Base-by-base conservation (phyloP, 2,113 vertebrate genomes). In the Buteo buteo region DNA sequence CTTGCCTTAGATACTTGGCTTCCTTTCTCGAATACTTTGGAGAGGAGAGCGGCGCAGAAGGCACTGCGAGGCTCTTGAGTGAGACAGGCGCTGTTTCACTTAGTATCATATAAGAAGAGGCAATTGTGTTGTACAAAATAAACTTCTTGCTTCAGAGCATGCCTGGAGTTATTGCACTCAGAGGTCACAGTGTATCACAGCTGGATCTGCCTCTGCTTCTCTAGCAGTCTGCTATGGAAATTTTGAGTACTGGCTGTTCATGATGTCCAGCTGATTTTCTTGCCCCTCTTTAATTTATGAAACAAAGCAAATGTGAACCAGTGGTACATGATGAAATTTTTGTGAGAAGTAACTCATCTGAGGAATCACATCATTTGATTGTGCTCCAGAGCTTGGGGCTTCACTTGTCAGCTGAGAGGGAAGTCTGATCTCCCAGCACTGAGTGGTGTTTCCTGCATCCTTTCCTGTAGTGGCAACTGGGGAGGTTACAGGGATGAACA, bases 1-100 rank as follows among this genome's bases (percentile, higher is more conserved):
- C 88, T 95, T 94, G 82, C 80, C 66, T 88, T 64, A 47, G 79
- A 69, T 74, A 45, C 86, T 95, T 96, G 95, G 95, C 95, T 80
- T 90, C 65, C 66, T 69, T 64, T 95, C 66, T 49, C 7, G 34
- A 94, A 57, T 42, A 44, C 84, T 92, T 91, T 47, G 80, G 73
- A 93, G 82, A 66, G 74, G 59, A 70, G 71, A 77, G 82, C 0
- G 0, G 45, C 44, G 44, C 76, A 73, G 90, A 64, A 67, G 83
- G 86, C 81, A 5, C 59, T 47, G 82, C 0, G 22, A 49, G 79
- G 52, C 77, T 86, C 62, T 79, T 2, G 5, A 78, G 79, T 16
- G 57, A 69, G 84, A 28, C 72, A 31, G 9, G 38, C 36, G 4
- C 44, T 49, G 55, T 47, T 77, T 59, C 24, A 1, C 20, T 82